These are phyloP conservation scores for Nothocercus julius DNA, from an alignment of 2,113 vertebrate species.

Conservation along the genomic window DNA sequence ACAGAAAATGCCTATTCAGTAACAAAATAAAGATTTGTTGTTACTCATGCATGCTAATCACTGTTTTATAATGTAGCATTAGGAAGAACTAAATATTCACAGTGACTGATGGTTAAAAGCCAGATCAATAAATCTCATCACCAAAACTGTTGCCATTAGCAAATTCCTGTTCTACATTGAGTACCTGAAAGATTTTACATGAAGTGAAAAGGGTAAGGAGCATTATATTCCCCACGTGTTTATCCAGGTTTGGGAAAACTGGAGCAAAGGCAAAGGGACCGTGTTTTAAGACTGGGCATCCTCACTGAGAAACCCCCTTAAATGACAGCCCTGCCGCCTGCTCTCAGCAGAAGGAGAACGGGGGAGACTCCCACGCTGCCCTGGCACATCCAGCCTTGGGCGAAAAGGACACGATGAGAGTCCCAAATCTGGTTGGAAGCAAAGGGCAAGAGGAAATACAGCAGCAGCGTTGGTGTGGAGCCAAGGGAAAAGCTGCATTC, in stretches of 20 bases:
- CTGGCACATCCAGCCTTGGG: not conserved
- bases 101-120: not conserved
- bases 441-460: not conserved
- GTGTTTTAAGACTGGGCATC: not conserved
- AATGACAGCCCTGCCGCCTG: not conserved
- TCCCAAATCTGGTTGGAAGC: not conserved
- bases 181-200: not conserved
- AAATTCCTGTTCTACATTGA: not conserved
- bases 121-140: fast-evolving
- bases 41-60: not conserved
- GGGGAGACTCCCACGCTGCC: not conserved
- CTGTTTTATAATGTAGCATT: not conserved
- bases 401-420: not conserved
- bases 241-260: not conserved
- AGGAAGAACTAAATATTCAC: not conserved
- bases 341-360: not conserved
- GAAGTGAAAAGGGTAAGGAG: not conserved
- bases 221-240: not conserved
- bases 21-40: fast-evolving
- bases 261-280: not conserved
- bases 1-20: not conserved
- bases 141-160: not conserved
- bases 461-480: not conserved
- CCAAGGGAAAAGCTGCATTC: not conserved
- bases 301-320: not conserved